Percentiles rank a stretch among this genome's conserved stretches.
These are phyloP conservation scores for Bradypodion ventrale DNA, from an alignment of 2,797 vertebrate genomes.

Conservation along the genomic window DNA sequence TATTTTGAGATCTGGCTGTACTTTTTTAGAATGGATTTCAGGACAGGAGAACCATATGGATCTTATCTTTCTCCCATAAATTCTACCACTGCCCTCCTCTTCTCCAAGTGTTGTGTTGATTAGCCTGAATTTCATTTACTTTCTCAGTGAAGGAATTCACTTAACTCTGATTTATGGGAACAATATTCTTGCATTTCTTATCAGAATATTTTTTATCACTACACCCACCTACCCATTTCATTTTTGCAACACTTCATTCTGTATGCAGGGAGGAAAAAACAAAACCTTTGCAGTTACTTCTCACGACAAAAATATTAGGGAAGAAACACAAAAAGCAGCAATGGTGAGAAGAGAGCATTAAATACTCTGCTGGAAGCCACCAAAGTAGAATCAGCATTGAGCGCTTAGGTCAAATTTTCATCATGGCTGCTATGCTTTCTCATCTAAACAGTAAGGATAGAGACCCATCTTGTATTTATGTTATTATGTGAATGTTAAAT, in stretches of 20 bases:
- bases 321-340: neutral
- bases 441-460: neutral
- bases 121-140: conserved; percentile 3
- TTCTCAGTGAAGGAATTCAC: conserved; percentile 23
- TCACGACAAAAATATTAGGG: neutral
- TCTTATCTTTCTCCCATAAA: conserved; percentile 32
- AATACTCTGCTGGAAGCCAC: neutral
- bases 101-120: conserved; percentile 1
- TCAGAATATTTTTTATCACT: neutral
- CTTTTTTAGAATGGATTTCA: conserved; percentile 15
- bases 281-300: neutral
- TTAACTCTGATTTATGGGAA: conserved; percentile 31
- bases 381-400: neutral
- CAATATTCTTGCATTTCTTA: conserved; percentile 46
- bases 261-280: neutral
- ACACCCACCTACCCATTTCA: conserved; percentile 52
- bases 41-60: conserved; percentile 25
- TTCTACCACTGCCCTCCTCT: neutral
- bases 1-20: neutral
- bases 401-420: too few species aligned
- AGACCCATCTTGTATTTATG: neutral
- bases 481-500: neutral
- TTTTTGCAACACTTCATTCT: conserved; percentile 6
- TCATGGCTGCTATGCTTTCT: too few species aligned
- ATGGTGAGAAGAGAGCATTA: neutral